phyloP scores from a whole-genome alignment of 2,797 vertebrate genomes.

The Jordanella pulchra region DNA sequence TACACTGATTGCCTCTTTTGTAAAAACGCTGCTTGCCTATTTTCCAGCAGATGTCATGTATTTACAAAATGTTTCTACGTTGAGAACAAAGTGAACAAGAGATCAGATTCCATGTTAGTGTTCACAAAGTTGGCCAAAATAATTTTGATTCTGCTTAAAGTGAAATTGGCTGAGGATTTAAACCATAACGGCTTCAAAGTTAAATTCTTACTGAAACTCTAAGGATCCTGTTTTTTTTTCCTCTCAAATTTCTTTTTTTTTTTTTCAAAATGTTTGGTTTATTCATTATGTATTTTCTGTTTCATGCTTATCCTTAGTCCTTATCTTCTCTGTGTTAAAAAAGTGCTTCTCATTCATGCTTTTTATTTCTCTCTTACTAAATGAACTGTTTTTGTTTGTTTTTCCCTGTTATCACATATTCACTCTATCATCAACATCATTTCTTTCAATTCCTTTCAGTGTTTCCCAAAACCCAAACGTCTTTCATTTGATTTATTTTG shows the following conservation, averaged over 20 bases:
- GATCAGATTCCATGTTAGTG: too few relatives aligned
- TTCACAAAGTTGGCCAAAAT: too few relatives aligned
- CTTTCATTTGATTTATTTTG: background rate
- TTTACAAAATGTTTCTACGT: background rate
- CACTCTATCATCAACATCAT: too few relatives aligned
- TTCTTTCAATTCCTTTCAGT: too few relatives aligned
- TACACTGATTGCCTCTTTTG: background rate
- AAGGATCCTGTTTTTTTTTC: background rate
- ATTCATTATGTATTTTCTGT: too few relatives aligned
- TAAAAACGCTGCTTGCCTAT: background rate
- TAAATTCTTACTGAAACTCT: too few relatives aligned
- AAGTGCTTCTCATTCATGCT: background rate
- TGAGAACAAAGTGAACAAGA: background rate
- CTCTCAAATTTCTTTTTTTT: background rate
- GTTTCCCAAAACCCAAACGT: background rate
- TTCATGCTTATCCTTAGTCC: background rate
- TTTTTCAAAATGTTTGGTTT: background rate
- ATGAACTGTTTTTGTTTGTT: background rate
- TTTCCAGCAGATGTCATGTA: background rate
- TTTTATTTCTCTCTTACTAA: too few relatives aligned
- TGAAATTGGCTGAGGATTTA: too few relatives aligned
- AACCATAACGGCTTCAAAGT: too few relatives aligned
- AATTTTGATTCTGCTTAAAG: background rate
- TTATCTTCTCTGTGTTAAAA: background rate
- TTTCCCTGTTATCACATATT: too few relatives aligned